A percentile compares a stretch with the other conserved stretches of the same genome.
These are phyloP conservation scores for Proisotoma minuta DNA, from an alignment of 2,888 invertebrate species.

Conservation along the genomic window DNA sequence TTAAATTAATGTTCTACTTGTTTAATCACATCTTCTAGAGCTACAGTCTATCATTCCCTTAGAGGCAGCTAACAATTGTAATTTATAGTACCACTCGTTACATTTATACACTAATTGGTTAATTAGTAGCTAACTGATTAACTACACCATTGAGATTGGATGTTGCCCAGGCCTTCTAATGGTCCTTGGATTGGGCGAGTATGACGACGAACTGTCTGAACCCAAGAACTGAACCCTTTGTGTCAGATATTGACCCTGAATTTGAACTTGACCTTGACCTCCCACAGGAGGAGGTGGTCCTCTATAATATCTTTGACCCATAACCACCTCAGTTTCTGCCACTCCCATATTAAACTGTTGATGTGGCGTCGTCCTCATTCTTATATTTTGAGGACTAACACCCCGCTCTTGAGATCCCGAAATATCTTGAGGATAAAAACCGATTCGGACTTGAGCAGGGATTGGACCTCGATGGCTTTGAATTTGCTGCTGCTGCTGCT, in stretches of 20 bases:
- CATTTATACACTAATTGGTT: too few relatives aligned
- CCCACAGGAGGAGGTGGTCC: background rate
- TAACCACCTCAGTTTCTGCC: background rate
- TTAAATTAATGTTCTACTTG: too few relatives aligned
- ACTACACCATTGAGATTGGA: constrained; percentile 1
- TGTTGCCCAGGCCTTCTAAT: background rate
- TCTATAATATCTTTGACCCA: background rate
- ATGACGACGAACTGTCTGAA: constrained; percentile 1
- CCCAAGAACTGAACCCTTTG: background rate
- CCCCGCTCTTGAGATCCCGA: background rate
- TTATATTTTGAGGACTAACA: background rate
- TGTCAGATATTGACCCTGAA: background rate
- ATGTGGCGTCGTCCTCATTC: background rate
- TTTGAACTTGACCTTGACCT: background rate
- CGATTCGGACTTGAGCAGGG: constrained; percentile 9
- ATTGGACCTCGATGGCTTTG: background rate
- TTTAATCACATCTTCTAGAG: too few relatives aligned
- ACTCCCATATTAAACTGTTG: too few relatives aligned
- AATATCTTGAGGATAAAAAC: constrained; percentile 2
- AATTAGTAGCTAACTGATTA: too few relatives aligned
- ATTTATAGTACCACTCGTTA: too few relatives aligned
- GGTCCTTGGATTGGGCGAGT: constrained; percentile 4
- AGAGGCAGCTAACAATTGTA: too few relatives aligned
- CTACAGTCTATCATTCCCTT: too few relatives aligned
- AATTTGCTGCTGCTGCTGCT: background rate